Conservation (phyloP, 1,140 invertebrate genomes). For the Dendroctonus ponderosae region DNA sequence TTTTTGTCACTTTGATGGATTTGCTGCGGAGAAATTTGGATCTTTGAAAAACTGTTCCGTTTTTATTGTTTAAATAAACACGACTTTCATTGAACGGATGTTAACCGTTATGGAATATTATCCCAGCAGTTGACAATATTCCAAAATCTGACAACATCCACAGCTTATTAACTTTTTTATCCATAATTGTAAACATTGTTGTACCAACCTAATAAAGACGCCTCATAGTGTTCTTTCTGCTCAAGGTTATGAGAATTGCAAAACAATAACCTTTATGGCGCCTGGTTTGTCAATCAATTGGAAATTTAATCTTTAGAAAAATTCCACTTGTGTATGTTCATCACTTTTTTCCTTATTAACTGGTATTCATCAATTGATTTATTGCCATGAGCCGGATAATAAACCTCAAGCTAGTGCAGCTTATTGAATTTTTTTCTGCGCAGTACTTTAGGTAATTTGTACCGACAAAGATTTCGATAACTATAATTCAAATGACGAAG, state of each 20-base stretch:
- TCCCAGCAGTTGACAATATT: no score
- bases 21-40: no score
- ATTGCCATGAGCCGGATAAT: slow-evolving; percentile 11
- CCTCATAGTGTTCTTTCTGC: slow-evolving; percentile 1
- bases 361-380: slow-evolving; percentile 7
- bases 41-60: no score
- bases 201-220: neutral
- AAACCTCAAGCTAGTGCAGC: neutral
- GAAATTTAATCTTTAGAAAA: slow-evolving; percentile 13
- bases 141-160: no score
- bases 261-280: slow-evolving; percentile 20
- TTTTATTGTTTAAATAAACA: no score
- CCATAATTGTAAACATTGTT: neutral
- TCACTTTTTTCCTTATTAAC: neutral
- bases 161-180: slow-evolving; percentile 1
- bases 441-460: neutral
- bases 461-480: neutral
- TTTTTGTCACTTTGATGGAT: no score
- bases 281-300: slow-evolving; percentile 15
- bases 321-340: slow-evolving; percentile 1
- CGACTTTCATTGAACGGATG: no score
- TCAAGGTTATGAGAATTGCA: slow-evolving; percentile 22
- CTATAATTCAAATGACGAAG: no score
- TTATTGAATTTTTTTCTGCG: slow-evolving; percentile 1
- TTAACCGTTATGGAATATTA: no score